A percentile compares a stretch with the other conserved stretches of the same genome.
Conservation (phyloP, 2,113 vertebrate species). For the Mastomys coucha region DNA sequence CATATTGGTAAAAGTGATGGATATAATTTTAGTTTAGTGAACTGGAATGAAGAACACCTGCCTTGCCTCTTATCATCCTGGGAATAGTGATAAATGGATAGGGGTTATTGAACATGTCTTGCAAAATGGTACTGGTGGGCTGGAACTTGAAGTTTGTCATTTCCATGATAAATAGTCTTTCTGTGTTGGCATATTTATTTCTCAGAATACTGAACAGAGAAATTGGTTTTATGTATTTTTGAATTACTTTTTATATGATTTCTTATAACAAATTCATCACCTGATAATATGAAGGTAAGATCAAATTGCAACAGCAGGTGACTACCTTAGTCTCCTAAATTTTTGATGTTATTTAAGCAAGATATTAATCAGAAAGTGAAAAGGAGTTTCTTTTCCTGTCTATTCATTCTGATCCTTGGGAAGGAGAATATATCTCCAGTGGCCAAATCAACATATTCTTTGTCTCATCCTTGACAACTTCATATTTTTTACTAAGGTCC, state of each 20-base stretch:
- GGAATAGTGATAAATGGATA: slow-evolving; percentile 70
- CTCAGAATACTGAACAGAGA: slow-evolving; percentile 66
- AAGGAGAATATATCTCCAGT: slow-evolving; percentile 55
- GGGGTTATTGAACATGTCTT: slow-evolving; percentile 74
- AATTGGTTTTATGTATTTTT: slow-evolving; percentile 71
- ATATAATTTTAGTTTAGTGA: slow-evolving; percentile 70
- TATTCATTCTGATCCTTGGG: slow-evolving; percentile 23
- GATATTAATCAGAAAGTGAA: slow-evolving; percentile 59
- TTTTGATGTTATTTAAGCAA: slow-evolving; percentile 57
- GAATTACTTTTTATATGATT: slow-evolving; percentile 72
- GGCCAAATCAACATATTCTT: slow-evolving; percentile 63
- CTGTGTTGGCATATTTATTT: slow-evolving; percentile 68
- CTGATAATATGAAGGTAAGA: slow-evolving; percentile 67
- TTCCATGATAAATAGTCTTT: slow-evolving; percentile 80
- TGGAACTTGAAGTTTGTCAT: slow-evolving; percentile 78
- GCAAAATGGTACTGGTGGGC: slow-evolving; percentile 68
- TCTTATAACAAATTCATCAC: slow-evolving; percentile 76
- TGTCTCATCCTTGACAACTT: slow-evolving; percentile 70
- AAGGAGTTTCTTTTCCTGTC: slow-evolving; percentile 61
- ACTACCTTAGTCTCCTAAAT: slow-evolving; percentile 53
- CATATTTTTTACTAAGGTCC: slow-evolving; percentile 39
- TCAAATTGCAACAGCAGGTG: slow-evolving; percentile 70
- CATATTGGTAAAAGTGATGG: slow-evolving; percentile 66
- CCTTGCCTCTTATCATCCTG: slow-evolving; percentile 73
- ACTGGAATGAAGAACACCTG: slow-evolving; percentile 73